Conservation (phyloP, 2,888 invertebrate genomes). For the Dioctria rufipes region DNA sequence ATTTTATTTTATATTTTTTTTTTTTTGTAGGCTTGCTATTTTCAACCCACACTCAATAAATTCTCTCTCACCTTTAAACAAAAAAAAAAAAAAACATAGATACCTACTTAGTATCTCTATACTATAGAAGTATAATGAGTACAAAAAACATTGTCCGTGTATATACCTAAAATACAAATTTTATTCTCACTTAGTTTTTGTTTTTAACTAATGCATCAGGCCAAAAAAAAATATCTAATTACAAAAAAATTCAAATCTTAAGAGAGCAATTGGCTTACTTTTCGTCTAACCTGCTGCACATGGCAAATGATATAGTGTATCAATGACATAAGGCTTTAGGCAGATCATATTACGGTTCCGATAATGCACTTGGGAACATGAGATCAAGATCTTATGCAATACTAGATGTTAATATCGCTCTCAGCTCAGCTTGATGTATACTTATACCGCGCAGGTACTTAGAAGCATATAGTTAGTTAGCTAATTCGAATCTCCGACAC, state of each 20-base stretch:
- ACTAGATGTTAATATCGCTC: not conserved
- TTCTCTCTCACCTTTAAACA: not conserved
- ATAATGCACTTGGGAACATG: constrained; percentile 28
- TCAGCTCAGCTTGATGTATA: too few relatives aligned
- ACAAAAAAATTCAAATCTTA: not conserved
- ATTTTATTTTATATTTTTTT: not conserved
- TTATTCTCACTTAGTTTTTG: too few relatives aligned
- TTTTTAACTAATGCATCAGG: not conserved
- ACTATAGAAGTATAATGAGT: too few relatives aligned
- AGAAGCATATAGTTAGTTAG: too few relatives aligned
- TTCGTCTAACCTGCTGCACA: not conserved
- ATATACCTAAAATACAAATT: too few relatives aligned
- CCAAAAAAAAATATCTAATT: not conserved
- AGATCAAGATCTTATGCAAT: constrained; percentile 36
- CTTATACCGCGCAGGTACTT: too few relatives aligned
- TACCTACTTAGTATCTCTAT: not conserved
- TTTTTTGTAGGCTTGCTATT: not conserved
- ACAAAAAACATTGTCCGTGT: too few relatives aligned
- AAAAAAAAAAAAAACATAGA: not conserved
- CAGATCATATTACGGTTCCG: constrained; percentile 25
- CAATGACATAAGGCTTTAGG: constrained; percentile 13
- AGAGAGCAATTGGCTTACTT: constrained; percentile 7
- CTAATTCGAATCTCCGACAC: not conserved
- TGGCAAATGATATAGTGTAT: not conserved
- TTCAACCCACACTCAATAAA: not conserved